Conservation (phyloP, 1,140 invertebrate species). For the Coelopa frigida region DNA sequence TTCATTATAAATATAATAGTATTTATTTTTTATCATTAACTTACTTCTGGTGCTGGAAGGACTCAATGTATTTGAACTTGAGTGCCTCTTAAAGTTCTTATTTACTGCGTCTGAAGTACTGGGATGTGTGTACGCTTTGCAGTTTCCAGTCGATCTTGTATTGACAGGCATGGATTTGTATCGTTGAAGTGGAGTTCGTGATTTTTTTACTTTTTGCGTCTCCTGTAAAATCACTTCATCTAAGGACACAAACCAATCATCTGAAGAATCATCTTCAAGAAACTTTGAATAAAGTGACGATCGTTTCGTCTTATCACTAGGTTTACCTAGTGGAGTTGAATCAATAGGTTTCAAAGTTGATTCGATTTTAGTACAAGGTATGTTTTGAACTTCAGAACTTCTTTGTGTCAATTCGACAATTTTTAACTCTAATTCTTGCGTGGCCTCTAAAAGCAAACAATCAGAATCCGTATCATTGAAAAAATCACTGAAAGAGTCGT, state of each 20-base stretch:
- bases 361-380: constrained; percentile 9
- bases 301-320: constrained; percentile 22
- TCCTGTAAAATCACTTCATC: constrained; percentile 29
- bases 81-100: constrained; percentile 15
- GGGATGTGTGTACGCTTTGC: no score
- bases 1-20: no score
- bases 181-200: constrained; percentile 31
- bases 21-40: no score
- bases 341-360: neutral
- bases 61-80: no score
- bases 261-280: constrained; percentile 33
- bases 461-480: constrained; percentile 38
- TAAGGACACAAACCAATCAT: constrained; percentile 32
- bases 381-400: neutral
- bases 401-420: constrained; percentile 5
- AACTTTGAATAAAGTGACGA: constrained; percentile 41
- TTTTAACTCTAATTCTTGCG: constrained; percentile 30
- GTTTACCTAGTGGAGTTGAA: constrained; percentile 20
- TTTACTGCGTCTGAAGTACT: constrained; percentile 18
- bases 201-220: constrained; percentile 29
- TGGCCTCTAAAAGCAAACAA: constrained; percentile 30
- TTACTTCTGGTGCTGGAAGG: no score
- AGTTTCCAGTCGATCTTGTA: no score
- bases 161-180: constrained; percentile 37
- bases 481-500: constrained; percentile 20